Conservation (phyloP, 2,888 invertebrate genomes). For the Agrochola circellaris region DNA sequence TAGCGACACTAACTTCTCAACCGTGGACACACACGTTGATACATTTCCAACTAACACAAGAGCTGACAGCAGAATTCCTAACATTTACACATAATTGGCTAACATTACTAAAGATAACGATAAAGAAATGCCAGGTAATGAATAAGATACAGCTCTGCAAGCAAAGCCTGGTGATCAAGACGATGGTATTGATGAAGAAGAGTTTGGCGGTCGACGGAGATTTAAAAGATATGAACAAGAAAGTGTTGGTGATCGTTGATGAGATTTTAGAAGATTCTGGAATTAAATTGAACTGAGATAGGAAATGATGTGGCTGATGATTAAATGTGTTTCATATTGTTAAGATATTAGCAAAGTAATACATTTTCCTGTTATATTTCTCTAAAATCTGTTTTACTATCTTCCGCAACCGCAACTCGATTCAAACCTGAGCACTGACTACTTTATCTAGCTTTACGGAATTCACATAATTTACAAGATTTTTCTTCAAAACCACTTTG, state of each 20-base stretch:
- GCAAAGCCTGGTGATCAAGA: conserved; percentile 80
- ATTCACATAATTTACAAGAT: conserved; percentile 23
- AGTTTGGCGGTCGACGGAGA: conserved; percentile 72
- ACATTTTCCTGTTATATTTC: background rate
- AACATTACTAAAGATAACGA: conserved; percentile 79
- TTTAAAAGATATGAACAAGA: conserved; percentile 73
- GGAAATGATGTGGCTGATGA: background rate
- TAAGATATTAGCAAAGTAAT: background rate
- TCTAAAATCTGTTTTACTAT: background rate
- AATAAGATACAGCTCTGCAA: conserved; percentile 75
- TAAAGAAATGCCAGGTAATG: conserved; percentile 75
- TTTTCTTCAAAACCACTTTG: conserved; percentile 30
- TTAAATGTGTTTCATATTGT: background rate
- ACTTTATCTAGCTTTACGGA: background rate
- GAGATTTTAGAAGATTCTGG: conserved; percentile 78
- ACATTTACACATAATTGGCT: conserved; percentile 83
- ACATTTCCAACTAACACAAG: conserved; percentile 84
- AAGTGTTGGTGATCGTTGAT: conserved; percentile 73
- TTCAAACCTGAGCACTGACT: background rate
- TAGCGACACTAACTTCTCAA: conserved; percentile 82
- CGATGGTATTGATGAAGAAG: conserved; percentile 78
- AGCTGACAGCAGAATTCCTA: conserved; percentile 80
- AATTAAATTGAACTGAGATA: conserved; percentile 51
- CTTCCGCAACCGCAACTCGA: background rate
- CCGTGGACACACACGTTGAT: conserved; percentile 85